phyloP scores from a whole-genome alignment of 1,140 invertebrate species.

The Pachypeltis micranthus region DNA sequence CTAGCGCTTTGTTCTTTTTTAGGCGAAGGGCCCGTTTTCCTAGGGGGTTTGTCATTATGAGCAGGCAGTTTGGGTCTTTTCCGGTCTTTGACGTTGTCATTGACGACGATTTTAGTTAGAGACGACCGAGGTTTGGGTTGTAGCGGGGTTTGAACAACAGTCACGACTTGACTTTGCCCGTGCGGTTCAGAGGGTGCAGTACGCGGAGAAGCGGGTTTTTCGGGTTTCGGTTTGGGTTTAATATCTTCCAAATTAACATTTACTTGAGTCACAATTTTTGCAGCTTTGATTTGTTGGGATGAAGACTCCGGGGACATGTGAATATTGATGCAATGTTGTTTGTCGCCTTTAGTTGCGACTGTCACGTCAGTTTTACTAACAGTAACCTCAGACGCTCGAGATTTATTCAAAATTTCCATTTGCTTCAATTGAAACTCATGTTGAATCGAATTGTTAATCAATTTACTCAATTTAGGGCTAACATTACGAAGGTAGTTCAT shows the following conservation, averaged over 20 bases:
- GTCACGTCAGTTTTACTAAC: too few species aligned
- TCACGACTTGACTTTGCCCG: not conserved
- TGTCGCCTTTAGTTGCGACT: too few species aligned
- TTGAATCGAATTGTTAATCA: conserved; percentile 14
- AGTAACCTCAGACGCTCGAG: not conserved
- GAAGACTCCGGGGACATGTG: too few species aligned
- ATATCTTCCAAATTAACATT: not conserved
- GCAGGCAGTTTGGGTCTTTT: conserved; percentile 2
- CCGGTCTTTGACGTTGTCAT: not conserved
- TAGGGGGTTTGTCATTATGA: too few species aligned
- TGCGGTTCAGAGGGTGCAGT: not conserved
- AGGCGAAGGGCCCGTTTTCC: too few species aligned
- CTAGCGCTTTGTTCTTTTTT: not conserved
- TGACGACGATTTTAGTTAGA: not conserved
- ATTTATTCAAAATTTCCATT: conserved; percentile 2
- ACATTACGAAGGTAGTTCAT: conserved; percentile 14
- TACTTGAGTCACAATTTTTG: not conserved
- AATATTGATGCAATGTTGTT: too few species aligned
- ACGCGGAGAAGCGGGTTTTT: too few species aligned
- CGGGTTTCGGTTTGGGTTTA: not conserved
- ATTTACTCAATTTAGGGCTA: conserved; percentile 19
- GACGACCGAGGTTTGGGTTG: conserved; percentile 3
- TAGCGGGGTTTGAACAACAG: not conserved
- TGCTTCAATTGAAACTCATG: conserved; percentile 17
- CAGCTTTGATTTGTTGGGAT: too few species aligned